These are phyloP conservation scores for Plestiodon gilberti DNA, from an alignment of 2,113 vertebrate genomes.

Conservation along the genomic window DNA sequence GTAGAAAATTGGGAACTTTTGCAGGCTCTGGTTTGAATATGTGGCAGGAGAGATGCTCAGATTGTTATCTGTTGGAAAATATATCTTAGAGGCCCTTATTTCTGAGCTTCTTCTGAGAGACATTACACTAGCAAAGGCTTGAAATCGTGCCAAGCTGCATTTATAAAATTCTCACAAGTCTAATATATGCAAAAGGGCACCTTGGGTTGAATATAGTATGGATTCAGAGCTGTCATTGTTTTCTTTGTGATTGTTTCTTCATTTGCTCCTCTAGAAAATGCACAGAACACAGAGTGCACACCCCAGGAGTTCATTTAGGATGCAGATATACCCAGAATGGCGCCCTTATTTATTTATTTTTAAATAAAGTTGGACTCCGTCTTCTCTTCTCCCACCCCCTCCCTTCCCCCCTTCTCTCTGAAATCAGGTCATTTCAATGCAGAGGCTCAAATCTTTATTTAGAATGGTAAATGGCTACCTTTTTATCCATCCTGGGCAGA, in stretches of 20 bases:
- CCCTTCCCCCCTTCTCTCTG: constrained; percentile 37
- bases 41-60: background rate
- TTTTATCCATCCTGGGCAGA: constrained; percentile 59
- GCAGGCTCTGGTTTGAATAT: constrained; percentile 19
- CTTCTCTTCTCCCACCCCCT: background rate
- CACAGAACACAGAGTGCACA: constrained; percentile 34
- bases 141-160: constrained; percentile 62
- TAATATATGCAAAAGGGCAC: constrained; percentile 66
- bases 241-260: constrained; percentile 47
- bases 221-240: constrained; percentile 58
- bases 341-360: constrained; percentile 26
- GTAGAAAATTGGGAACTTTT: background rate
- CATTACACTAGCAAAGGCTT: constrained; percentile 46
- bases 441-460: constrained; percentile 63
- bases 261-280: constrained; percentile 53
- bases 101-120: constrained; percentile 7
- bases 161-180: constrained; percentile 59
- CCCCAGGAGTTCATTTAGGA: constrained; percentile 55
- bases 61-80: constrained; percentile 27
- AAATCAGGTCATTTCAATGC: constrained; percentile 68
- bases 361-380: background rate
- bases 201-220: constrained; percentile 64
- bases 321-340: constrained; percentile 12
- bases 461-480: constrained; percentile 55
- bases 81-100: constrained; percentile 24